Evolutionary conservation across 2,888 invertebrate genomes (phyloP).

Genomic region (Apotomis capreana): DNA sequence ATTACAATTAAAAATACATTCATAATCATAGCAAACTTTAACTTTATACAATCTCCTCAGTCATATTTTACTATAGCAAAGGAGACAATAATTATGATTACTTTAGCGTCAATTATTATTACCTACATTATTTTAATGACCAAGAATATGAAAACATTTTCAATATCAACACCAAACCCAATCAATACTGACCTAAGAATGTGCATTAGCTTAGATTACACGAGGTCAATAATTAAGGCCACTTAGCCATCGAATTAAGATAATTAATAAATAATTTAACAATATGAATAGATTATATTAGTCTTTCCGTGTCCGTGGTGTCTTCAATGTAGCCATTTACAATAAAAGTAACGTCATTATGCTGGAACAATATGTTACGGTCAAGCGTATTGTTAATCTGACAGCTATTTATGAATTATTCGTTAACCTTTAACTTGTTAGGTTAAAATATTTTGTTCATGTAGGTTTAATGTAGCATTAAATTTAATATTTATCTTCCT

Average conservation of each 20-base stretch:
- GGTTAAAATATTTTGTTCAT: conserved; percentile 1
- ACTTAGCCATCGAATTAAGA: conserved; percentile 6
- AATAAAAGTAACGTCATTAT: conserved; percentile 13
- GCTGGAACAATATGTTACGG: conserved; percentile 23
- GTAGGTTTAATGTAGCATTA: conserved; percentile 20
- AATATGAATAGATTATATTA: conserved; percentile 19
- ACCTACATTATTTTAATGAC: too few relatives aligned
- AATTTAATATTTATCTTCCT: conserved; percentile 14
- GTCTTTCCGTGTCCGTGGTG: conserved; percentile 4
- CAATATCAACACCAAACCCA: neutral
- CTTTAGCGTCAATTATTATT: too few relatives aligned
- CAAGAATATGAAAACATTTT: too few relatives aligned
- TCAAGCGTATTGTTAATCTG: conserved; percentile 20
- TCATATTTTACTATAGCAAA: too few relatives aligned
- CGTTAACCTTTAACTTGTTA: conserved; percentile 17
- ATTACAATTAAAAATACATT: too few relatives aligned
- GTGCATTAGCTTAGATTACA: neutral
- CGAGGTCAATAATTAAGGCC: conserved; percentile 23
- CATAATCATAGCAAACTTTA: too few relatives aligned
- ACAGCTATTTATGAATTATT: conserved; percentile 24
- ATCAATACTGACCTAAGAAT: neutral
- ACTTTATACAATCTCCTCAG: too few relatives aligned
- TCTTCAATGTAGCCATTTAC: conserved; percentile 23
- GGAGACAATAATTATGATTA: too few relatives aligned
- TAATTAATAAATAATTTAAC: conserved; percentile 21